Evolutionary conservation across 2,888 invertebrate genomes (phyloP), one percentile per base, ranked within the genome.

Genomic region (Mycalesis mineus): DNA sequence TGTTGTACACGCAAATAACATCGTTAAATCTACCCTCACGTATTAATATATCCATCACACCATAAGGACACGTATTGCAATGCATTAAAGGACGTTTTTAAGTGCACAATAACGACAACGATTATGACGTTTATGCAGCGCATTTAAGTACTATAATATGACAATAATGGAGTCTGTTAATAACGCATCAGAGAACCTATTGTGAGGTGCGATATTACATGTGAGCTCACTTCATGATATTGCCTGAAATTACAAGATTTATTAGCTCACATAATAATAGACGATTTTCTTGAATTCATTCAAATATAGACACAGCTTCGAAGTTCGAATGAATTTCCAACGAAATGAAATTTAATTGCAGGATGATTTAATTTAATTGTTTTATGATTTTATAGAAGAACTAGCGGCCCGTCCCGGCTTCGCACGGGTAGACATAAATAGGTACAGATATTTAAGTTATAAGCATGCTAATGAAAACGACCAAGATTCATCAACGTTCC

Each of bases 141-240:
- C 15, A 9, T 55, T 47, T 45, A 55, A 48, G 36, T 14, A 8
- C 28, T 13, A 40, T 55, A 55, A 55, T 51, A 48, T 28, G n/a
- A 8, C 28, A 11, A 40, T 55, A 55, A 55, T 51, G 40, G 55
- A 57, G 45, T 36, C 45, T 44, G 61, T 58, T 61, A 61, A 58
- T 58, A 61, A 55, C 40, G n/a, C 47, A n/a, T n/a, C n/a, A 8
- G 55, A 31, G 36, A 61, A 52, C 61, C 44, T 54, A 60, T 54
- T 57, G 52, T 55, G 44, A 61, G 61, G 58, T 55, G 61, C 57
- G 57, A 61, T 48, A 48, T 47, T 51, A 61, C 55, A 61, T 55
- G 36, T 44, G 55, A 42, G 48, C 44, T 31, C 42, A 55, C 22
- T 48, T 60, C 57, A 44, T 54, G 55, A 58, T 58, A 58, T 58